Evolutionary conservation across 2,113 vertebrate genomes (phyloP), one percentile per base, ranked within the genome.

Genomic region (Artemisiospiza belli): DNA sequence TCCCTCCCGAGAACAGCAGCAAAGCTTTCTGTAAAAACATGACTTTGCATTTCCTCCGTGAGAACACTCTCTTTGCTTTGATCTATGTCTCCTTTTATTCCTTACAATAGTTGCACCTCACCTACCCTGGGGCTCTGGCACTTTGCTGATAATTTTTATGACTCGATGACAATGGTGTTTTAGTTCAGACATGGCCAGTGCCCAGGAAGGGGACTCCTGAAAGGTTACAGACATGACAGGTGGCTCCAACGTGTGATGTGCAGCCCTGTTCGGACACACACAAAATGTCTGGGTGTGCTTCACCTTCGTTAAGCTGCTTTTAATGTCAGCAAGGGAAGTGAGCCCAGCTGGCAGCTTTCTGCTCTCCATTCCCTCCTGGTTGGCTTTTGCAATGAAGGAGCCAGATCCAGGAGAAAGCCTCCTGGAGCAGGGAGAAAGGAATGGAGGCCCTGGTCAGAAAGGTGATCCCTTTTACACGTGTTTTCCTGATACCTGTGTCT

Each of bases 71-170:
- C 66, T 44, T 61, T 91, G n/a, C 69, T 96, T 69, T 83, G 91
- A 76, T 96, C 5, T 35, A 76, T 41, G 43, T 77, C 81, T 94
- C 82, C 73, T 66, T 87, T 91, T 55, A 69, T 31, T 80, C 84
- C 84, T 88, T 55, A n/a, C 70, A 89, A 73, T 25, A 87, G 84
- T 7, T 94, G 87, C 46, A 90, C 64, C 76, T 90, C 79, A 52
- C 35, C 41, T 74, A 21, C 66, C 74, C 67, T 23, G 37, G 49
- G 84, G 77, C 89, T 62, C 66, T 39, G 14, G 68, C 54, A 59
- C 49, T 62, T 76, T 5, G 58, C 37, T 58, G 64, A 54, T 94
- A 64, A 76, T 83, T 94, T 94, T 89, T 82, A 79, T 30, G 44
- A 54, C 81, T 82, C 3, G 15, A 72, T 82, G 79, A 61, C 19